Conservation (phyloP, 2,888 invertebrate genomes). For the Temnothorax ravouxi region DNA sequence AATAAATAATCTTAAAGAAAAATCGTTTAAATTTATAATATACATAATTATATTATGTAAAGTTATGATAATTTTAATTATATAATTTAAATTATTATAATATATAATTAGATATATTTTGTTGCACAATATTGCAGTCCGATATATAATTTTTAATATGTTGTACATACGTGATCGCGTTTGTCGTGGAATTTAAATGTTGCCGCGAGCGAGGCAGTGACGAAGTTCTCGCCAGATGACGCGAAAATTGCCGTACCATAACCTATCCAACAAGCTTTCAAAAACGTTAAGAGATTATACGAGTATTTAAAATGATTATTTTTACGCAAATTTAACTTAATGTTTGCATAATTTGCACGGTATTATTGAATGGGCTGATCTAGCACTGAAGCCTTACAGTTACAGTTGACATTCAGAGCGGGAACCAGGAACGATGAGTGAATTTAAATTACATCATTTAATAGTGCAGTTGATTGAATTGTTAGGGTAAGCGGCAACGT, state of each 20-base stretch:
- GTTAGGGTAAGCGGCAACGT: slow-evolving; percentile 76
- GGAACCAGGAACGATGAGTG: slow-evolving; percentile 78
- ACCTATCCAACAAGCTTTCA: slow-evolving; percentile 16
- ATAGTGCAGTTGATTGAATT: slow-evolving; percentile 81
- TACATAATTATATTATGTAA: too few relatives aligned
- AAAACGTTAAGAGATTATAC: neutral
- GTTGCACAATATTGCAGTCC: too few relatives aligned
- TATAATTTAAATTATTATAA: too few relatives aligned
- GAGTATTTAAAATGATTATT: neutral
- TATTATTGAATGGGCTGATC: neutral
- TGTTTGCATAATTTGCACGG: neutral
- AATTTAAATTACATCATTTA: slow-evolving; percentile 83
- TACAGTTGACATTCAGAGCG: neutral
- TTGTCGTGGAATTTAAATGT: neutral
- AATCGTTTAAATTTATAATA: neutral
- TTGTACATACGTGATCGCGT: too few relatives aligned
- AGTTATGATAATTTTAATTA: too few relatives aligned
- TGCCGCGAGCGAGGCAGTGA: neutral
- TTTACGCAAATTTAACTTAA: neutral
- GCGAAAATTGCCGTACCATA: slow-evolving; percentile 8
- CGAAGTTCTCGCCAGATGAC: neutral
- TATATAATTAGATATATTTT: too few relatives aligned
- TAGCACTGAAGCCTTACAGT: neutral
- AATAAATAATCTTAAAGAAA: neutral
- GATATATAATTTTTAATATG: neutral